Base-by-base conservation (phyloP, 2,888 invertebrate species). In the Yponomeuta plumbellus region DNA sequence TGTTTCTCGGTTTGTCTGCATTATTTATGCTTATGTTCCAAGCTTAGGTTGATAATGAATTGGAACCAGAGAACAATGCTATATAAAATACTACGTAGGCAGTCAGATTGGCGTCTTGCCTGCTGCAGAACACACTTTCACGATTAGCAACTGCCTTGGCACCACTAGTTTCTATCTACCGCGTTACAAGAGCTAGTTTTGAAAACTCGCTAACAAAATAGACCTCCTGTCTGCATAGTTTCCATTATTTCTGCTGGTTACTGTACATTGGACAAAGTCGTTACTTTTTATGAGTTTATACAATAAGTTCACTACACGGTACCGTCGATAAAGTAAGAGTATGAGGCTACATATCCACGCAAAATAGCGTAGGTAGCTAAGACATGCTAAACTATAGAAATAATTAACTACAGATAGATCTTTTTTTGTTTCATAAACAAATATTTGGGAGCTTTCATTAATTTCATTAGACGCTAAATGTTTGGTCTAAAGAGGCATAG, bases 11-110 rank as follows among this genome's bases (percentile, higher is more conserved):
- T 5, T 17, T 52, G 13, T 13, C 44, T 52, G 17, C 44, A 52
- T 52, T 59, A 59, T 23, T 21, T 59, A 59, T 21, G 20, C 23
- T 20, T 59, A 61, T 70, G 63, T 67, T 52, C 13, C 44, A 52
- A 17, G 44, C 17, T 52, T 52, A 52, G 17, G 13, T 17, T 17
- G 13, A 52, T 52, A 52, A 21, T 59, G 22, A 10, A 23, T 58
- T 58, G 58, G 10, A 20, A 58, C 58, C 20, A 58, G 11, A 4
- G 22, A 58, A 58, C 57, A 58, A 58, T 58, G 57, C 21, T 13
- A 59, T 17, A 59, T 59, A 59, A 59, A 59, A 59, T 58, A 22
- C 44, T 52, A 13, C 17, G 5, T 52, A 17, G 44, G 44, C 44
- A 52, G 44, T 52, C 44, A 52, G 44, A 17, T 52, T 52, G 44